phyloP scores from a whole-genome alignment of 2,113 vertebrate genomes.

The Megaleporinus macrocephalus region DNA sequence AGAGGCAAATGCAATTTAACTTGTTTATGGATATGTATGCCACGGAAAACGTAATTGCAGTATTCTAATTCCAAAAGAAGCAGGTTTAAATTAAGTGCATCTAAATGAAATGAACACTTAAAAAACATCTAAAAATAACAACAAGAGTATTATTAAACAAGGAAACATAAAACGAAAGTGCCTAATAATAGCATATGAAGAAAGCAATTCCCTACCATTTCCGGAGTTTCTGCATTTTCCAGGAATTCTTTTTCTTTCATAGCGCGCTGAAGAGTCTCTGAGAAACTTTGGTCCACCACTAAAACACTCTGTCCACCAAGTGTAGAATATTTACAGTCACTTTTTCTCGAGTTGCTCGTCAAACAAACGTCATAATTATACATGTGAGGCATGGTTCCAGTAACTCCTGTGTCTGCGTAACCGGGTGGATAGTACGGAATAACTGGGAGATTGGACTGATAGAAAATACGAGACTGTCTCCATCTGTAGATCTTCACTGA shows the following conservation, averaged over 20 bases:
- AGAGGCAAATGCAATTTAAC: too few species aligned
- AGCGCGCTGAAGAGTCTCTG: constrained; percentile 17
- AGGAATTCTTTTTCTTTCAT: constrained; percentile 17
- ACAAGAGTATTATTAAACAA: too few species aligned
- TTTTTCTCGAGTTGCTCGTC: constrained; percentile 62
- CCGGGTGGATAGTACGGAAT: constrained; percentile 56
- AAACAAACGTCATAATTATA: constrained; percentile 66
- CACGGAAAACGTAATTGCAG: too few species aligned
- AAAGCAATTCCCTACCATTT: background rate
- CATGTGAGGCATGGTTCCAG: constrained; percentile 67
- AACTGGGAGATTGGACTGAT: constrained; percentile 45
- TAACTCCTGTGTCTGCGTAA: constrained; percentile 67
- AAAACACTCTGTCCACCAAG: constrained; percentile 31
- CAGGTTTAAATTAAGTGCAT: too few species aligned
- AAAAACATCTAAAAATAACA: too few species aligned
- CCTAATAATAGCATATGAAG: too few species aligned
- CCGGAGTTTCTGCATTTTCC: constrained; percentile 1
- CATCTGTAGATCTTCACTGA: constrained; percentile 66
- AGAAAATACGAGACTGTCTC: constrained; percentile 43
- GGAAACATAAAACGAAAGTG: too few species aligned
- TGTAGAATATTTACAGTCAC: constrained; percentile 43
- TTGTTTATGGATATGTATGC: too few species aligned
- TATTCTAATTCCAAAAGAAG: too few species aligned
- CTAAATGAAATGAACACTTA: too few species aligned
- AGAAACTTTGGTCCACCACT: constrained; percentile 13